Evolutionary conservation across 2,888 invertebrate genomes (phyloP), one percentile per base, ranked within the genome.

Genomic region (Noctua janthina): DNA sequence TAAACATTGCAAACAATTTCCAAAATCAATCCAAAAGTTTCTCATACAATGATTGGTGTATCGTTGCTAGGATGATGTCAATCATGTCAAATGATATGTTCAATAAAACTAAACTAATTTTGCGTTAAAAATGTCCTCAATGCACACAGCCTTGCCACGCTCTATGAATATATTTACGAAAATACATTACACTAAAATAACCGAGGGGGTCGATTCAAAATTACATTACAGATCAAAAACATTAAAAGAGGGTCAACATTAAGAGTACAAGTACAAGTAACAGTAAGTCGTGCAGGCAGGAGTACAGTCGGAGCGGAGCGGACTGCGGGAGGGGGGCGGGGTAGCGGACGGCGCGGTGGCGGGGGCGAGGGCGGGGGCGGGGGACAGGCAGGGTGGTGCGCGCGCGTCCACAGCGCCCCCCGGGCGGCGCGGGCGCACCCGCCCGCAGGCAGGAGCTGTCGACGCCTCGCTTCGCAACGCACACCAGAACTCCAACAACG

Each of bases 71-170:
- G 94, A 96, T 96, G 96, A 96, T 95, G 93, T 95, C 91, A 94
- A 94, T 93, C 90, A 95, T 94, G 94, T 96, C 92, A 91, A 96
- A 96, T 96, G 95, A 93, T 94, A 95, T 94, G 95, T 95, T 93
- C 93, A 89, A 83, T 95, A 91, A 89, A 95, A 93, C 97, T 96
- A 96, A 95, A 92, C 96, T 96, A 96, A 94, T 93, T 94, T 95
- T 96, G 96, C 96, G 94, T 96, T 96, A 95, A 95, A 93, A 96
- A 97, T 97, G 97, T 97, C 97, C 97, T 97, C 97, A 97, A 97
- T 97, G 97, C 97, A 97, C 97, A 98, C 97, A 97, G 98, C 97
- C 97, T 98, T 97, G 97, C 98, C 97, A 97, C 98, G 97, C 97
- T 97, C 97, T 97, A 97, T 96, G 95, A 96, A 96, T 94, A 92